A percentile compares a stretch with the other conserved stretches of the same genome.
phyloP scores from a whole-genome alignment of 2,888 invertebrate species.

The Blastobasis adustella region DNA sequence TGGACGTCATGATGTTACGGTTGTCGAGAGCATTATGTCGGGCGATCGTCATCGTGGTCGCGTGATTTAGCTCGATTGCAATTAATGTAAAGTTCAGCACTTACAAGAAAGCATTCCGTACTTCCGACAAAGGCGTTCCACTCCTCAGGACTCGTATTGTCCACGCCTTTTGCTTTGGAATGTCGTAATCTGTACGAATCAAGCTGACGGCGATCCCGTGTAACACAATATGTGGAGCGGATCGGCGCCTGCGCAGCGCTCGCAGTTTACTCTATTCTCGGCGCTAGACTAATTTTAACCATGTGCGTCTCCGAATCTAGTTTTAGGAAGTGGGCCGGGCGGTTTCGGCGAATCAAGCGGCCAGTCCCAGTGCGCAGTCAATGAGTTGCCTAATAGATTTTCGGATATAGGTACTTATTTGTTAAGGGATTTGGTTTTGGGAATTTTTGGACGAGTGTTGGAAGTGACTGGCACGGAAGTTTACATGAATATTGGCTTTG shows the following conservation, averaged over 20 bases:
- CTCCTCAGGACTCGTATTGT: not conserved
- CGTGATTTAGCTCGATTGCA: not conserved
- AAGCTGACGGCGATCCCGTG: conserved; percentile 20
- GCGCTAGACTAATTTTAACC: conserved; percentile 71
- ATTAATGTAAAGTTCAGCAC: too few species aligned
- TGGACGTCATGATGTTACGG: conserved; percentile 36
- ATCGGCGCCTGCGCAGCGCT: conserved; percentile 51
- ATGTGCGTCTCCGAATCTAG: conserved; percentile 70
- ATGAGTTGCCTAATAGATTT: too few species aligned
- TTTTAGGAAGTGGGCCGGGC: conserved; percentile 70
- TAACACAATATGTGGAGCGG: conserved; percentile 64
- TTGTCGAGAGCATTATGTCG: too few species aligned
- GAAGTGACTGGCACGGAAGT: conserved; percentile 1
- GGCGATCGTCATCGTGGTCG: not conserved
- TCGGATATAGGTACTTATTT: too few species aligned
- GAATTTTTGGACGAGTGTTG: conserved; percentile 1
- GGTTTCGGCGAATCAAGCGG: conserved; percentile 20
- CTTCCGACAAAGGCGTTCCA: not conserved
- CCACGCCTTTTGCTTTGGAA: not conserved
- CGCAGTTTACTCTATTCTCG: conserved; percentile 69
- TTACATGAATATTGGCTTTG: not conserved
- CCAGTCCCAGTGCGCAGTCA: too few species aligned
- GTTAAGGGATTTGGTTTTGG: too few species aligned
- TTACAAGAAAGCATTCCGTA: too few species aligned
- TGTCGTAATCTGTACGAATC: not conserved